phyloP scores from a whole-genome alignment of 1,140 invertebrate species.

The Gonioctena quinquepunctata region DNA sequence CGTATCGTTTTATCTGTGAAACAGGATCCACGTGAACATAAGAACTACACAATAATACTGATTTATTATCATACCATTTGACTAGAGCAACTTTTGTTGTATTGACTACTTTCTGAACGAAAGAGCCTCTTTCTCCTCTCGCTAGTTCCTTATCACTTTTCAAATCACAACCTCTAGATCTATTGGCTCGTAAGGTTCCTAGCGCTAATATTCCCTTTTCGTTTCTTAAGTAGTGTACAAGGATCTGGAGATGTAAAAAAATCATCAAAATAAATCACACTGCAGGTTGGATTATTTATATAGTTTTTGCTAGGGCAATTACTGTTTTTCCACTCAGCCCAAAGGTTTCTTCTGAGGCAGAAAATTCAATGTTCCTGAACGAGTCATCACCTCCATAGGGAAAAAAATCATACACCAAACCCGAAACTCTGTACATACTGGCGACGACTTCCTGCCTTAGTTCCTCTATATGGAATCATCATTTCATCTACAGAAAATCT shows the following conservation, averaged over 20 bases:
- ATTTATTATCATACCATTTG: conserved; percentile 36
- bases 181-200: conserved; percentile 12
- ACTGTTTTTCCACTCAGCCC: conserved; percentile 14
- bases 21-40: conserved; percentile 45
- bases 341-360: conserved; percentile 10
- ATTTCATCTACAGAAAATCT: neutral
- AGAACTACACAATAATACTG: neutral
- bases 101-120: conserved; percentile 23
- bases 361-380: neutral
- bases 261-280: conserved; percentile 19
- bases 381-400: conserved; percentile 40
- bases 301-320: neutral
- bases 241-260: neutral
- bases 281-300: neutral
- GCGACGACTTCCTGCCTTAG: neutral
- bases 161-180: neutral
- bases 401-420: conserved; percentile 54
- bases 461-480: neutral
- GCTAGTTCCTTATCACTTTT: neutral
- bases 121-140: conserved; percentile 24
- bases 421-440: conserved; percentile 33
- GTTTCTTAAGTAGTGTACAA: neutral
- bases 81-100: conserved; percentile 25
- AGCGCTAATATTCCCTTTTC: neutral
- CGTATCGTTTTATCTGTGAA: conserved; percentile 41